Base-by-base conservation (phyloP, 2,797 vertebrate genomes). In the Hyperoplus immaculatus region DNA sequence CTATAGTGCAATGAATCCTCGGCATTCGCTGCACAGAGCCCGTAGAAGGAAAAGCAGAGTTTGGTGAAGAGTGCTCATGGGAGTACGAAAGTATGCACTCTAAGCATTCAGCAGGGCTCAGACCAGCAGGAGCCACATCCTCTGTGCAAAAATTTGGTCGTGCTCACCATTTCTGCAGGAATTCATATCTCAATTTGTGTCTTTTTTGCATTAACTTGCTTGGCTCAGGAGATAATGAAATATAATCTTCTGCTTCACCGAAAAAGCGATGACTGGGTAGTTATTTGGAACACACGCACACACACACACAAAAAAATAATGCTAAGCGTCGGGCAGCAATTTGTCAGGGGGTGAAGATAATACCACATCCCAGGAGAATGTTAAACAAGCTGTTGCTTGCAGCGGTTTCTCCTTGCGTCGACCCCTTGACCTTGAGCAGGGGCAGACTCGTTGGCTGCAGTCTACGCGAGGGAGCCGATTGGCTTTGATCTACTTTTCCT, bases 401-500 rank as follows among this genome's bases (percentile, higher is more conserved):
- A 72, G 87, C 80, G 80, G 88, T 90, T 91, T 93, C 87, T 81
- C 91, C 93, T 78, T 57, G 68, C 3, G 71, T 57, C 85, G 92
- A 95, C 93, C 94, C 29, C 84, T 86, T 90, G 81, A 93, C 94
- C 94, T 91, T 73, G 82, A 89, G 67, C 75, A 56, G 91, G 90
- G 88, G 91, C 78, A 94, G 93, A 94, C 94, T 92, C 67, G 3
- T 90, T 94, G 94, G 93, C 95, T 92, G 83, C 89, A 83, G 82
- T 85, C 93, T 84, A 91, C 74, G 85, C 74, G 53, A 93, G 88
- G 93, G 94, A 94, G 93, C 92, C 91, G 93, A 95, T 94, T 93
- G 92, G 91, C 94, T 95, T 95, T 96, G 95, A 96, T 95, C 94
- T 93, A 70, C 89, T 88, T 85, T 29, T 87, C 79, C 88, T 81